These are phyloP conservation scores for Anniella stebbinsi DNA, from an alignment of 2,797 vertebrate genomes.

Conservation along the genomic window DNA sequence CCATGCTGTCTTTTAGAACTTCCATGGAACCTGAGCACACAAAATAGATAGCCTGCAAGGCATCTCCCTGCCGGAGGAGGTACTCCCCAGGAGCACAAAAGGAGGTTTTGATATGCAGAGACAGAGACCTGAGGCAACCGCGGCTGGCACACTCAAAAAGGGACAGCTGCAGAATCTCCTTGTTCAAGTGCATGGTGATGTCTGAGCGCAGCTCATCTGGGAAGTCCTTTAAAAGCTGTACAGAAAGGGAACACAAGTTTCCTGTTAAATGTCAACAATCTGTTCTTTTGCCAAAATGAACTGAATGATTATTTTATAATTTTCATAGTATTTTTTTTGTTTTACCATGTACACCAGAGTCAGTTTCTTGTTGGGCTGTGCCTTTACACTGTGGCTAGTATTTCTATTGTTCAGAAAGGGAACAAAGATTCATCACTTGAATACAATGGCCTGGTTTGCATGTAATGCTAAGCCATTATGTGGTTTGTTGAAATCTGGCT, in stretches of 20 bases:
- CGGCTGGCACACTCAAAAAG: conserved; percentile 95
- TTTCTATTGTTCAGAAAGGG: background rate
- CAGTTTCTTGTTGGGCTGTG: background rate
- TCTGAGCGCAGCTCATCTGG: conserved; percentile 96
- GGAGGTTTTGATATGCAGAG: conserved; percentile 98
- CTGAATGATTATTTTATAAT: background rate
- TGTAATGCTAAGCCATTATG: no score
- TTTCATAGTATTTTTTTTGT: background rate
- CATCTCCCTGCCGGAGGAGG: conserved; percentile 95
- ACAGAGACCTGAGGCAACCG: conserved; percentile 96
- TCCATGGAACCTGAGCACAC: conserved; percentile 99
- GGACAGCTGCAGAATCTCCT: conserved; percentile 96
- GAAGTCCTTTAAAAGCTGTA: conserved; percentile 96
- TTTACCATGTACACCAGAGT: background rate
- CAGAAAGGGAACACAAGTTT: conserved; percentile 25
- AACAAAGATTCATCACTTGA: background rate
- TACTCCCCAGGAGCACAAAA: conserved; percentile 98
- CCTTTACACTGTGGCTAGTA: background rate
- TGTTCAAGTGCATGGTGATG: conserved; percentile 99
- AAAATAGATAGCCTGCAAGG: conserved; percentile 96
- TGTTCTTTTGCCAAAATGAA: background rate
- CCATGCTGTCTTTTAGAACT: conserved; percentile 95
- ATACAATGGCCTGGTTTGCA: no score
- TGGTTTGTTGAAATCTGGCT: no score
- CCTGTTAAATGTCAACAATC: background rate